phyloP scores from a whole-genome alignment of 2,113 vertebrate species.

The Microtus richardsoni region DNA sequence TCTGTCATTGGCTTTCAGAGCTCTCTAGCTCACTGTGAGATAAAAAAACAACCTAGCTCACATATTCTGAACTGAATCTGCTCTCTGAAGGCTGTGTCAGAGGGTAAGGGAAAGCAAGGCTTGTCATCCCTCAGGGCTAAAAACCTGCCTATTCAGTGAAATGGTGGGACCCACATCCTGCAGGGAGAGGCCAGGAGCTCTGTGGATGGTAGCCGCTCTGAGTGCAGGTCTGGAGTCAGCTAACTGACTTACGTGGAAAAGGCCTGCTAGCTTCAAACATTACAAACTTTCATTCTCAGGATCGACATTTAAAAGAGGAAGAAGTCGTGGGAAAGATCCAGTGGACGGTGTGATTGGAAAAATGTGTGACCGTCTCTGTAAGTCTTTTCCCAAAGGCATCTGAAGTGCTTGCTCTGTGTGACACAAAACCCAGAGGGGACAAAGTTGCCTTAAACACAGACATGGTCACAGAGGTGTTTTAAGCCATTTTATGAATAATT shows the following conservation, averaged over 20 bases:
- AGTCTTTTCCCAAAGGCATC: background rate
- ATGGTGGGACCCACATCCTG: background rate
- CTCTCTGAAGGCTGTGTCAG: background rate
- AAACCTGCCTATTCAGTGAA: background rate
- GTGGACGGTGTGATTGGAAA: background rate
- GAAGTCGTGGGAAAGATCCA: conserved; percentile 10
- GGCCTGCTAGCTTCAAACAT: background rate
- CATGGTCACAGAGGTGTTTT: background rate
- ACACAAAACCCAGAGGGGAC: background rate
- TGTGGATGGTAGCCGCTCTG: background rate
- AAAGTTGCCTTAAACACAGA: background rate
- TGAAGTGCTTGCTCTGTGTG: background rate
- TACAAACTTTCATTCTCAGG: conserved; percentile 5
- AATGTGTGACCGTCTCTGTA: background rate
- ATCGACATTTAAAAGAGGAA: conserved; percentile 2
- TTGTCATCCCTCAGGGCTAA: background rate
- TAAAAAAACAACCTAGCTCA: conserved; percentile 12
- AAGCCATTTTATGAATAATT: background rate
- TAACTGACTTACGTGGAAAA: background rate
- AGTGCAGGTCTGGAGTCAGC: background rate
- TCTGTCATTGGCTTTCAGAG: conserved; percentile 12
- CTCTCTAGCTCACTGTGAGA: background rate
- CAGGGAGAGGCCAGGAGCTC: background rate
- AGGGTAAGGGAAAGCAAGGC: conserved; percentile 9
- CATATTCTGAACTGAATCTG: background rate